Evolutionary conservation across 64 coral and sea anemone species (phyloP).

Genomic region (Orbicella faveolata): DNA sequence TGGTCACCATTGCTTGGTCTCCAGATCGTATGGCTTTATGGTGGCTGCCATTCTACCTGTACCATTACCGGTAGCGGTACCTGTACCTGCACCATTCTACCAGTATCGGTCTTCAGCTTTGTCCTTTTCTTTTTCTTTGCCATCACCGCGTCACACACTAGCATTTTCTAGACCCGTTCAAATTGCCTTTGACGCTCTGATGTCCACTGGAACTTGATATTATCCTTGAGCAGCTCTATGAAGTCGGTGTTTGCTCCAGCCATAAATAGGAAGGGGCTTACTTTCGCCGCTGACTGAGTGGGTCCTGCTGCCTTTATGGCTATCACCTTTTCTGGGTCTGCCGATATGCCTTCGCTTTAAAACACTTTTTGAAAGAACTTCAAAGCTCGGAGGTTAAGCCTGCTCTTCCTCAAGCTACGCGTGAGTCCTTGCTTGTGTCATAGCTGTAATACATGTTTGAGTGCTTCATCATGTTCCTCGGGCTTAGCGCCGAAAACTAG

Average conservation of each 20-base stretch:
- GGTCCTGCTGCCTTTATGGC: constrained; percentile 54
- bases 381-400: constrained; percentile 37
- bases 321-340: constrained; percentile 41
- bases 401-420: constrained; percentile 39
- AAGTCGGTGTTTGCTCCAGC: constrained; percentile 48
- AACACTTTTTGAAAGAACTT: constrained; percentile 67
- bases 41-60: constrained; percentile 35
- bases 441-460: constrained; percentile 7
- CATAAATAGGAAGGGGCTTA: constrained; percentile 57
- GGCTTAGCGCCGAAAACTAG: constrained; percentile 4
- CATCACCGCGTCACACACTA: constrained; percentile 51
- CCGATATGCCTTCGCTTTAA: constrained; percentile 21
- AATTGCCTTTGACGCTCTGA: constrained; percentile 41
- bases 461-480: too few relatives aligned
- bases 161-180: constrained; percentile 25
- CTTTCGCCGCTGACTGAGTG: constrained; percentile 22
- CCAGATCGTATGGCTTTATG: constrained; percentile 34
- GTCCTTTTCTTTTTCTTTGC: neutral
- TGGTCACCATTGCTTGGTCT: constrained; percentile 2
- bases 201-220: constrained; percentile 45
- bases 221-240: constrained; percentile 19
- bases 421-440: constrained; percentile 31
- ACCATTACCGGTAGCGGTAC: too few relatives aligned
- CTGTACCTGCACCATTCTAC: too few relatives aligned
- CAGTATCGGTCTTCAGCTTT: too few relatives aligned